Evolutionary conservation across 2,113 vertebrate genomes (phyloP), one percentile per base, ranked within the genome.

Genomic region (rabbit (Oryctolagus cuniculus)): DNA sequence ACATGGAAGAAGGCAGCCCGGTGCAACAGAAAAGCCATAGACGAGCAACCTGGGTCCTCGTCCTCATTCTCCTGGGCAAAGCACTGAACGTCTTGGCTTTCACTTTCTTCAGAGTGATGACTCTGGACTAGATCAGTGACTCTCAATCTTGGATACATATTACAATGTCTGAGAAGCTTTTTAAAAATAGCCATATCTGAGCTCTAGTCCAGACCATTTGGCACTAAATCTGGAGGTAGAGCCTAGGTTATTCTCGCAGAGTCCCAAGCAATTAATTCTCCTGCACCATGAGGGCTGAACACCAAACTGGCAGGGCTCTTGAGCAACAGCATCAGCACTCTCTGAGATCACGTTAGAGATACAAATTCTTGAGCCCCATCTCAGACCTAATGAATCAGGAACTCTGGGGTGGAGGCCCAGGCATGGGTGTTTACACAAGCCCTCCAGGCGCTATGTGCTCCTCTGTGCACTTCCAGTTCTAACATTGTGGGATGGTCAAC

Each of bases 311-410:
- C 15, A 64, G 25, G n/a, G 4, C 77, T 95, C 67, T 61, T 27
- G 29, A 66, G 25, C 25, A 87, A 82, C 15, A 86, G 53, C 74
- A 87, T 13, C 49, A 81, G n/a, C 21, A 77, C 6, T 44, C 66
- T 15, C 21, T 77, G 75, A 72, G 75, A 91, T 66, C 16, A 67
- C 74, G 36, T 67, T 61, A 91, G 66, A 90, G 93, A 90, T 78
- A 49, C 15, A 81, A 79, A 70, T 70, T 89, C 75, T 82, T 75
- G 21, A 84, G 53, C n/a, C 66, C 74, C 17, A 81, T 3, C 36
- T 5, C 75, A 86, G 27, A 77, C 21, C n/a, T 25, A 31, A 9
- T 87, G 10, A 79, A 51, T 84, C 61, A 91, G 66, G 86, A 94
- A 92, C 22, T 70, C 38, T 61, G 22, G 25, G 80, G 7, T 61